These are phyloP conservation scores for Pitta sordida DNA, from an alignment of 2,113 vertebrate genomes.

Conservation along the genomic window DNA sequence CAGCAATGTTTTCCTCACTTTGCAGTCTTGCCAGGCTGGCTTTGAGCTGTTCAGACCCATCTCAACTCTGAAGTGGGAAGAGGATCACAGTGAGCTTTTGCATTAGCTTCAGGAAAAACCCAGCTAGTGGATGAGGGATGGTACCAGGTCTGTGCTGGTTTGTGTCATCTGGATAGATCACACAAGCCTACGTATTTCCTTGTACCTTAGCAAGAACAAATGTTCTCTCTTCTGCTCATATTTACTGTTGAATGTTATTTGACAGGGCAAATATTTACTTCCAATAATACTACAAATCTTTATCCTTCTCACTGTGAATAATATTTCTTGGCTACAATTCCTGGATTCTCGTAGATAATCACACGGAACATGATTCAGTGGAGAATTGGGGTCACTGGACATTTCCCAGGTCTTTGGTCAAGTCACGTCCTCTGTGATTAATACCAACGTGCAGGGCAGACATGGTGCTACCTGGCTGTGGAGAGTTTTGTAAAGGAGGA, in stretches of 20 bases:
- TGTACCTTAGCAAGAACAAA: slow-evolving; percentile 37
- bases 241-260: slow-evolving; percentile 55
- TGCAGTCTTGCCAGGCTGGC: not conserved
- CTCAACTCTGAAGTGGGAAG: not conserved
- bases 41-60: not conserved
- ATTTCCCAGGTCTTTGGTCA: not conserved
- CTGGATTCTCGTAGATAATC: not conserved
- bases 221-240: slow-evolving; percentile 21
- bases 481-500: not conserved
- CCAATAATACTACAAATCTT: slow-evolving; percentile 58
- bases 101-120: not conserved
- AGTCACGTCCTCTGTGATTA: not conserved
- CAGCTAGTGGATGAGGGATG: not conserved
- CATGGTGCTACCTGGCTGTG: not conserved
- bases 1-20: not conserved
- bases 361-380: not conserved
- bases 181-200: not conserved
- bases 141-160: not conserved
- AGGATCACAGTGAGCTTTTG: not conserved
- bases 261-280: slow-evolving; percentile 68
- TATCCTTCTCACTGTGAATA: slow-evolving; percentile 15
- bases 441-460: not conserved
- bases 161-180: slow-evolving; percentile 4
- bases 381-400: slow-evolving; percentile 42
- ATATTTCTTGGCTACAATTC: slow-evolving; percentile 13